phyloP scores from a whole-genome alignment of 2,113 vertebrate genomes.

The Grammomys dolichurus region DNA sequence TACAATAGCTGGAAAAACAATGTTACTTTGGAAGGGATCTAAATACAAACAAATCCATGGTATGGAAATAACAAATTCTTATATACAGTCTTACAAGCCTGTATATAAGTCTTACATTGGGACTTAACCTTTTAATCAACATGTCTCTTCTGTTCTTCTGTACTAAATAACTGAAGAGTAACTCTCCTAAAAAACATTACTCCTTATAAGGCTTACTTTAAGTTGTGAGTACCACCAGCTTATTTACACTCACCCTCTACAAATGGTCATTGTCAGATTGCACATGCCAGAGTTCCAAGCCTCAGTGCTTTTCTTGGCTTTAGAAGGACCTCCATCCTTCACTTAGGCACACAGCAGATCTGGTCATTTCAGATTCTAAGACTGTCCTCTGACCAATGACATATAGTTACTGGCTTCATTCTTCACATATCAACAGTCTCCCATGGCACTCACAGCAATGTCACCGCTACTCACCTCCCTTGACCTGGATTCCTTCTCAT shows the following conservation, averaged over 20 bases:
- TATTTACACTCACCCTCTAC: not conserved
- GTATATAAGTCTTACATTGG: not conserved
- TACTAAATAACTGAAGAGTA: not conserved
- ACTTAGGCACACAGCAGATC: not conserved
- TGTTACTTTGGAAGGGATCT: slow-evolving; percentile 77
- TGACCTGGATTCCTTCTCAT: not conserved
- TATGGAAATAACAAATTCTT: slow-evolving; percentile 48
- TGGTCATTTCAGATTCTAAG: not conserved
- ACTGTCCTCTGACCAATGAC: not conserved
- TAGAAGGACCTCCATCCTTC: not conserved
- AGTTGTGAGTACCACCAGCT: not conserved
- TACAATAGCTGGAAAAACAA: slow-evolving; percentile 81
- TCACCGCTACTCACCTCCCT: not conserved
- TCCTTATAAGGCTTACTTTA: not conserved
- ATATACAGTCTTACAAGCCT: not conserved
- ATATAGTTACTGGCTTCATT: not conserved
- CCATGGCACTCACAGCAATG: not conserved
- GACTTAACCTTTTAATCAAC: not conserved
- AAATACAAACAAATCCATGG: slow-evolving; percentile 55
- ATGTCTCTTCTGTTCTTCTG: fast-evolving
- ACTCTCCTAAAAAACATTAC: not conserved
- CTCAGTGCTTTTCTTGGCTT: not conserved
- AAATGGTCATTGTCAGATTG: not conserved
- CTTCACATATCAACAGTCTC: not conserved
- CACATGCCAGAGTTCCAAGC: not conserved